Conservation (phyloP, 2,113 vertebrate species). For the Mormyrus lacerda region DNA sequence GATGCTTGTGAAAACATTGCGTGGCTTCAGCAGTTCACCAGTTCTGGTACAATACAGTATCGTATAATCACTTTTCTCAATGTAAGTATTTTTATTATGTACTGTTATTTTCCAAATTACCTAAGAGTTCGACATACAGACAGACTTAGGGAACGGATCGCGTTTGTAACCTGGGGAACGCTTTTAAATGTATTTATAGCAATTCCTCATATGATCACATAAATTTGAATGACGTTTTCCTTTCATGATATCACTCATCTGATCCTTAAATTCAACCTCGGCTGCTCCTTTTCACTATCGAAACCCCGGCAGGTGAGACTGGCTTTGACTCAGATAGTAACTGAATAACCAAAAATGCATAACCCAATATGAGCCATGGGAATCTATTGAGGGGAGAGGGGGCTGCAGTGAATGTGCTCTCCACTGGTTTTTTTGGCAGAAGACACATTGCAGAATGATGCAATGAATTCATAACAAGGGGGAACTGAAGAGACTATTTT, state of each 20-base stretch:
- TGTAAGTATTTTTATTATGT: not conserved
- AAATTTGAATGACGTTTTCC: not conserved
- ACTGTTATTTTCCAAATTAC: not conserved
- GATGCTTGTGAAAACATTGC: not conserved
- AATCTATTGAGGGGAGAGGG: not conserved
- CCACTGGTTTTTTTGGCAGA: not conserved
- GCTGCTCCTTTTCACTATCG: not conserved
- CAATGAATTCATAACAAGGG: not conserved
- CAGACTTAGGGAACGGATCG: not conserved
- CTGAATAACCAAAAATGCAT: not conserved
- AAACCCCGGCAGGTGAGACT: not conserved
- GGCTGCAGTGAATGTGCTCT: not conserved
- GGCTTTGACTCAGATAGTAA: not conserved
- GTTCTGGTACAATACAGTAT: not conserved
- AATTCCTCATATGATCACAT: not conserved
- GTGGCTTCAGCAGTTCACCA: not conserved
- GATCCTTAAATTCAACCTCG: not conserved
- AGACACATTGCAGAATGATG: not conserved
- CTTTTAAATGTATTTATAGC: not conserved
- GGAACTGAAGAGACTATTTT: not conserved
- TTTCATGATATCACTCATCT: not conserved
- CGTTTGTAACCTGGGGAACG: not conserved
- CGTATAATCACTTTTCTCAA: not conserved
- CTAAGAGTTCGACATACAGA: not conserved
- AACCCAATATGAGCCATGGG: not conserved